Conservation (phyloP, 2,797 vertebrate genomes). For the Gobionotothen gibberifrons region DNA sequence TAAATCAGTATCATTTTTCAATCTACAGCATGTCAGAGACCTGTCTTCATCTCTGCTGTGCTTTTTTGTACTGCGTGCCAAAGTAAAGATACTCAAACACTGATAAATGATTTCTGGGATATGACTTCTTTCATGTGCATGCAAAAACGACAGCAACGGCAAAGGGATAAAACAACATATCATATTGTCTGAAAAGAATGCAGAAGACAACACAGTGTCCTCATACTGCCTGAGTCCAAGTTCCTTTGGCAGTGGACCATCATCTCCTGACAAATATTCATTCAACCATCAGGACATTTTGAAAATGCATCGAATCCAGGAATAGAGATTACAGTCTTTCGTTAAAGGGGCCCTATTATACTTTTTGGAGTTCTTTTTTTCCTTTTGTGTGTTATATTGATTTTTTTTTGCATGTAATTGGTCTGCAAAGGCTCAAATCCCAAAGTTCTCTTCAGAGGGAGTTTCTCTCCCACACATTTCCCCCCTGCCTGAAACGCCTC, state of each 20-base stretch:
- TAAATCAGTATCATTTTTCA: constrained; percentile 41
- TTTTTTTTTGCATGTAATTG: too few relatives aligned
- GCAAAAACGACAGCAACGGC: constrained; percentile 34
- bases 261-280: constrained; percentile 59
- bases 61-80: constrained; percentile 37
- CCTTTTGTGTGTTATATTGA: background rate
- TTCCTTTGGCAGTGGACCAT: constrained; percentile 72
- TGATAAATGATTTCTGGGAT: constrained; percentile 57
- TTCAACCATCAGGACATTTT: constrained; percentile 68
- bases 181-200: constrained; percentile 52
- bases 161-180: constrained; percentile 54
- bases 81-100: constrained; percentile 51
- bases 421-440: too few relatives aligned
- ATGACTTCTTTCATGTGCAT: constrained; percentile 34
- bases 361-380: background rate
- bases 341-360: too few relatives aligned
- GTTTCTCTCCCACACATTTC: too few relatives aligned
- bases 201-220: constrained; percentile 54
- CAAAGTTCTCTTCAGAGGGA: too few relatives aligned
- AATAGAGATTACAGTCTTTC: constrained; percentile 24
- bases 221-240: constrained; percentile 43
- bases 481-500: too few relatives aligned
- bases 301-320: constrained; percentile 42
- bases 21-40: constrained; percentile 15
- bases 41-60: constrained; percentile 11